A percentile compares a stretch with the other conserved stretches of the same genome.
These are phyloP conservation scores for Criorhina ranunculi DNA, from an alignment of 2,888 invertebrate species.

Conservation along the genomic window DNA sequence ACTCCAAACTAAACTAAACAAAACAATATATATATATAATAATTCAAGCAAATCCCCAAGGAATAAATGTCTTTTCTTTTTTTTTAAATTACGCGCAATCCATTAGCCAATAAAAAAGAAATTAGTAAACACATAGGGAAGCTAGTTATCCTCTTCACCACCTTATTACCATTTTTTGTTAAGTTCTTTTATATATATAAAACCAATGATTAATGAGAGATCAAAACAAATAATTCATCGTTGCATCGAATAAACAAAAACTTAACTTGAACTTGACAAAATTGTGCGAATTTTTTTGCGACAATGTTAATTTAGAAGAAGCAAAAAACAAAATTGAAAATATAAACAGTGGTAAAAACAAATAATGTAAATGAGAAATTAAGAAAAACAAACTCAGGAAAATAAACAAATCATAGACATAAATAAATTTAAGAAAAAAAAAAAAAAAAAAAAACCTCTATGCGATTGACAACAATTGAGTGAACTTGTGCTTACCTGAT, in stretches of 20 bases:
- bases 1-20: slow-evolving; percentile 10
- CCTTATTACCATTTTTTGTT: slow-evolving; percentile 18
- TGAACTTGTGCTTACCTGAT: slow-evolving; percentile 52
- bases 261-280: slow-evolving; percentile 23
- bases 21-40: slow-evolving; percentile 33
- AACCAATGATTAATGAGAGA: slow-evolving; percentile 33
- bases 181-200: slow-evolving; percentile 8
- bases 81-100: slow-evolving; percentile 21
- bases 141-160: slow-evolving; percentile 59
- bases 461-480: slow-evolving; percentile 1
- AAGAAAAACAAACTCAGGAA: slow-evolving; percentile 8
- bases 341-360: slow-evolving; percentile 30
- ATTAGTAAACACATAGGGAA: slow-evolving; percentile 70
- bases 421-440: background rate
- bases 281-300: slow-evolving; percentile 75
- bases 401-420: background rate
- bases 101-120: slow-evolving; percentile 56
- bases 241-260: slow-evolving; percentile 14
- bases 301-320: slow-evolving; percentile 35
- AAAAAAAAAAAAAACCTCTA: background rate
- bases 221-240: slow-evolving; percentile 21
- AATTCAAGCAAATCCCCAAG: slow-evolving; percentile 53
- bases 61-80: slow-evolving; percentile 32
- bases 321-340: slow-evolving; percentile 27
- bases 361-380: slow-evolving; percentile 9